These are phyloP conservation scores for Gouania willdenowi DNA, from an alignment of 2,797 vertebrate species.

Conservation along the genomic window DNA sequence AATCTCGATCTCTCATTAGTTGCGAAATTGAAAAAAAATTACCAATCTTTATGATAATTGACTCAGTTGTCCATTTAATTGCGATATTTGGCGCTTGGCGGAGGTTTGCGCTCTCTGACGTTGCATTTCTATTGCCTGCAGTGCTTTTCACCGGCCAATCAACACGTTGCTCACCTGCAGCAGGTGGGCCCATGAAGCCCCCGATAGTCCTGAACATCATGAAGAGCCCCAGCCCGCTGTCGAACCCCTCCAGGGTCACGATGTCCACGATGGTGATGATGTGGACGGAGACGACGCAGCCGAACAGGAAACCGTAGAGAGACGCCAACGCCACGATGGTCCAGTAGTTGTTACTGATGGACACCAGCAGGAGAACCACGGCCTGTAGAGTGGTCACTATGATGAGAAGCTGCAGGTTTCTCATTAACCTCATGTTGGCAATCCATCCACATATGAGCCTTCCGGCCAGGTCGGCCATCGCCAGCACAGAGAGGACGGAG, in stretches of 20 bases:
- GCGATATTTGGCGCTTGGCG: no score
- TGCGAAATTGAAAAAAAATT: no score
- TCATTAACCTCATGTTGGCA: slow-evolving; percentile 55
- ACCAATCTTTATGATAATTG: no score
- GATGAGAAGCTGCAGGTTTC: slow-evolving; percentile 68
- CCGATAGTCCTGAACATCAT: slow-evolving; percentile 71
- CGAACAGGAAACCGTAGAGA: slow-evolving; percentile 68
- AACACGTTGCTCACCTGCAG: slow-evolving; percentile 64
- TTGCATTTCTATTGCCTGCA: no score
- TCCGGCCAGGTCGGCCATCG: slow-evolving; percentile 58
- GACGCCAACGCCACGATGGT: slow-evolving; percentile 39
- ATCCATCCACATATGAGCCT: slow-evolving; percentile 66
- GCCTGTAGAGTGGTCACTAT: slow-evolving; percentile 49
- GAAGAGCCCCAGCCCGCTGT: slow-evolving; percentile 64
- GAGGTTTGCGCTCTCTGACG: no score
- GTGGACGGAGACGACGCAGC: slow-evolving; percentile 64
- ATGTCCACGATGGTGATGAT: slow-evolving; percentile 69
- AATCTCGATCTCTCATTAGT: no score
- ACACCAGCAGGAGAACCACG: slow-evolving; percentile 59
- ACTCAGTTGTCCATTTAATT: no score
- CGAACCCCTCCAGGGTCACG: slow-evolving; percentile 58
- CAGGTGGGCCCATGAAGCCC: slow-evolving; percentile 59
- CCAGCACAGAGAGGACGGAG: slow-evolving; percentile 57
- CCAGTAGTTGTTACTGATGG: slow-evolving; percentile 54
- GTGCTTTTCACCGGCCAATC: no score